Evolutionary conservation across 2,113 vertebrate genomes (phyloP).

Genomic region (Sinosuthora webbiana): DNA sequence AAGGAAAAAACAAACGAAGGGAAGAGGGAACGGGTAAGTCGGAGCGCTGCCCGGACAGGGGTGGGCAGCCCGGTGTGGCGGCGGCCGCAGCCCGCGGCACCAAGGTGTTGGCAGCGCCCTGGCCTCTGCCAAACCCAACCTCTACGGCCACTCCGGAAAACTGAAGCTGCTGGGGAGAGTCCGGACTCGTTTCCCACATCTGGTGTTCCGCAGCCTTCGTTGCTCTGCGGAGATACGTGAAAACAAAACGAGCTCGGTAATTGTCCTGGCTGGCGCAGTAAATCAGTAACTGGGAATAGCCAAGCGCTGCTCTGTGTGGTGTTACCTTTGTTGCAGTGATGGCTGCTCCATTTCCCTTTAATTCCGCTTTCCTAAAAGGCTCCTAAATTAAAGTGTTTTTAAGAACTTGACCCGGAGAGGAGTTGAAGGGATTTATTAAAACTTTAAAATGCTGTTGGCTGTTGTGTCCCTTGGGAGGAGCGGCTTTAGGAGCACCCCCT

Average conservation of each 20-base stretch:
- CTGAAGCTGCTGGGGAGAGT: neutral
- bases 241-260: neutral
- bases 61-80: neutral
- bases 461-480: neutral
- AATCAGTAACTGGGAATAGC: neutral
- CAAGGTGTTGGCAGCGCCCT: neutral
- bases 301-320: rapidly evolving
- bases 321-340: neutral
- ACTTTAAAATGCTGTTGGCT: neutral
- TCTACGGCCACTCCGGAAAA: neutral
- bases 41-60: neutral
- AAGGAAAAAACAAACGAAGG: rapidly evolving
- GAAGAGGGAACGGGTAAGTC: neutral
- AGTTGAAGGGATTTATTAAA: neutral
- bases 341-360: neutral
- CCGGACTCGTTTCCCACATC: neutral
- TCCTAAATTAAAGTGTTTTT: neutral
- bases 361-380: neutral
- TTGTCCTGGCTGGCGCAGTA: neutral
- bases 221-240: rapidly evolving
- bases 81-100: neutral
- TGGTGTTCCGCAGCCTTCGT: neutral
- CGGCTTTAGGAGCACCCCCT: neutral
- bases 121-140: neutral
- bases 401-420: neutral